These are phyloP conservation scores for Rutpela maculata DNA, from an alignment of 2,888 invertebrate genomes.

Conservation along the genomic window DNA sequence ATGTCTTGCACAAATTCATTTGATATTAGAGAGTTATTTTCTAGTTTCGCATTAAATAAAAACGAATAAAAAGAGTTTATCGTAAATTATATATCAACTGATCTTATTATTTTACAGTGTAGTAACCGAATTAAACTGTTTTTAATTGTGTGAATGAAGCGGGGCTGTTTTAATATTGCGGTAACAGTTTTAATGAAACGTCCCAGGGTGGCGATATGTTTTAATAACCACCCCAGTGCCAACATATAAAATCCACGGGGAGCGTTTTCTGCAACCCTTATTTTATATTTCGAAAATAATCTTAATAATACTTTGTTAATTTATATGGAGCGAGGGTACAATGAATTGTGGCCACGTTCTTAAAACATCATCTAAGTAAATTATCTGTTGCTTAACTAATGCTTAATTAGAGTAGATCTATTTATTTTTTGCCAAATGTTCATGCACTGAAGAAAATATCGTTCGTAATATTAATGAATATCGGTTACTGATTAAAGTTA, in stretches of 20 bases:
- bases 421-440: too few species aligned
- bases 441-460: too few species aligned
- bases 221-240: slow-evolving; percentile 55
- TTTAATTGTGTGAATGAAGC: slow-evolving; percentile 46
- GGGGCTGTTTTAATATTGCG: slow-evolving; percentile 53
- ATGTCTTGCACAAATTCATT: too few species aligned
- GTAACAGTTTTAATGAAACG: slow-evolving; percentile 52
- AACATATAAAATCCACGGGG: slow-evolving; percentile 42
- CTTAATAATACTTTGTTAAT: background rate
- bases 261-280: slow-evolving; percentile 43
- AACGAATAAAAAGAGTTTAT: too few species aligned
- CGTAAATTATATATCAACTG: background rate
- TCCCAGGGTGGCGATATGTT: slow-evolving; percentile 55
- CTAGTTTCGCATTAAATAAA: too few species aligned
- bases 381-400: too few species aligned
- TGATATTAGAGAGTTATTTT: too few species aligned
- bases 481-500: too few species aligned
- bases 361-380: background rate
- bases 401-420: too few species aligned
- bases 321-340: background rate
- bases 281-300: slow-evolving; percentile 19
- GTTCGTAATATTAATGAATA: too few species aligned
- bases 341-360: background rate
- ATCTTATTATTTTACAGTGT: slow-evolving; percentile 6
- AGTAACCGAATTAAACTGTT: slow-evolving; percentile 43